Conservation (phyloP, 2,113 vertebrate genomes). For the Chiloscyllium plagiosum region DNA sequence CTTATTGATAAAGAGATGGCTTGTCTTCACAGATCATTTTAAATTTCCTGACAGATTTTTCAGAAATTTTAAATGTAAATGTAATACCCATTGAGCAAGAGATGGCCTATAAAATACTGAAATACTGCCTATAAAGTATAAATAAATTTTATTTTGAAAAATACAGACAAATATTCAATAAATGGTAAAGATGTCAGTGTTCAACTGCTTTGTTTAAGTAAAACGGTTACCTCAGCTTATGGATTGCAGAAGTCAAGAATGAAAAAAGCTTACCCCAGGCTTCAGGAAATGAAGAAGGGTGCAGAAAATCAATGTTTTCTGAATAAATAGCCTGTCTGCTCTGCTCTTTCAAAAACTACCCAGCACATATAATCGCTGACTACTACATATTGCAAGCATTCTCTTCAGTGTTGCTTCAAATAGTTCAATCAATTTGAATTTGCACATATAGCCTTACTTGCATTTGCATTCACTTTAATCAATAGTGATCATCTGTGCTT, state of each 20-base stretch:
- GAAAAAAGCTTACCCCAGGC: conserved; percentile 24
- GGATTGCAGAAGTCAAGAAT: conserved; percentile 29
- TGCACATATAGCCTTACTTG: neutral
- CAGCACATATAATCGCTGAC: conserved; percentile 17
- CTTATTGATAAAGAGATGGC: neutral
- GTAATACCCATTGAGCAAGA: neutral
- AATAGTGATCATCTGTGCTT: conserved; percentile 17
- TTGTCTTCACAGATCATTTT: neutral
- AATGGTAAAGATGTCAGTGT: neutral
- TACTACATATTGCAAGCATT: conserved; percentile 7
- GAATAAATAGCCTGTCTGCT: conserved; percentile 25
- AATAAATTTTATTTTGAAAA: conserved; percentile 4
- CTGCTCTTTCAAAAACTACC: conserved; percentile 2
- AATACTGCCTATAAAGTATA: neutral
- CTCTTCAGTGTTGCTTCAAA: neutral
- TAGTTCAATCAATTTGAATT: conserved; percentile 35
- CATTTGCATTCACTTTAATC: conserved; percentile 22
- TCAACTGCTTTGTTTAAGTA: neutral
- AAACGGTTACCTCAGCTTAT: conserved; percentile 9
- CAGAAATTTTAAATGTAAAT: neutral
- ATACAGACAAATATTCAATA: neutral
- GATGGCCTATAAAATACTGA: neutral
- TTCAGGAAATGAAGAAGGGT: conserved; percentile 26
- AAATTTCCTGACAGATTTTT: neutral
- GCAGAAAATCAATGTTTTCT: conserved; percentile 32